Evolutionary conservation across 2,113 vertebrate species (phyloP).

Genomic region (Dipodomys merriami): DNA sequence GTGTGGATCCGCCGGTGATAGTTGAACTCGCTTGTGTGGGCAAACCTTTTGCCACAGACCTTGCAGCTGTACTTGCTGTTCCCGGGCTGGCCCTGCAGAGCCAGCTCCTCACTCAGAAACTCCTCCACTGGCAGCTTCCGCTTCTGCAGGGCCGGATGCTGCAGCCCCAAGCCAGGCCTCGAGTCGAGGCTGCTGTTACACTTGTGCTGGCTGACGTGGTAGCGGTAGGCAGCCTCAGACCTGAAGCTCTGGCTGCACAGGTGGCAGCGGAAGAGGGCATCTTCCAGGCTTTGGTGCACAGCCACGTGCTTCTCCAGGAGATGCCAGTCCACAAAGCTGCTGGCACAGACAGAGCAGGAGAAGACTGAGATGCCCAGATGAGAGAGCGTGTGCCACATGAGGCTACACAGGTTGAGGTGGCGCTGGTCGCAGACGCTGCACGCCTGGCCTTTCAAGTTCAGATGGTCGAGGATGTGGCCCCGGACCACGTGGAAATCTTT

Average conservation of each 20-base stretch:
- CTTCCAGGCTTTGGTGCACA: constrained; percentile 89
- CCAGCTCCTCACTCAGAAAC: constrained; percentile 81
- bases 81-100: constrained; percentile 79
- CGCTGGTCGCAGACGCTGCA: constrained; percentile 92
- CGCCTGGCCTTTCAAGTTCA: constrained; percentile 90
- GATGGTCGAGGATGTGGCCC: constrained; percentile 92
- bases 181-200: constrained; percentile 83
- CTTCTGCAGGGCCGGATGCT: constrained; percentile 82
- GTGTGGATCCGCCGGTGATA: constrained; percentile 98
- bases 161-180: constrained; percentile 76
- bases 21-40: constrained; percentile 98
- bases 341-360: constrained; percentile 93
- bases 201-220: constrained; percentile 93
- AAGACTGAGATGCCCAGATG: constrained; percentile 93
- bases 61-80: constrained; percentile 97
- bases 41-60: constrained; percentile 96
- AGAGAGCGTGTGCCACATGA: constrained; percentile 94
- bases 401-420: constrained; percentile 92
- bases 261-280: constrained; percentile 88
- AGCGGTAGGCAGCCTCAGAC: constrained; percentile 90
- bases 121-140: constrained; percentile 85
- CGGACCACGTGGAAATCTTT: constrained; percentile 93
- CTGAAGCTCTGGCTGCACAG: constrained; percentile 88
- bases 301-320: constrained; percentile 94
- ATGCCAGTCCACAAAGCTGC: constrained; percentile 93